Conservation (phyloP, 2,113 vertebrate species). For the Etheostoma spectabile region DNA sequence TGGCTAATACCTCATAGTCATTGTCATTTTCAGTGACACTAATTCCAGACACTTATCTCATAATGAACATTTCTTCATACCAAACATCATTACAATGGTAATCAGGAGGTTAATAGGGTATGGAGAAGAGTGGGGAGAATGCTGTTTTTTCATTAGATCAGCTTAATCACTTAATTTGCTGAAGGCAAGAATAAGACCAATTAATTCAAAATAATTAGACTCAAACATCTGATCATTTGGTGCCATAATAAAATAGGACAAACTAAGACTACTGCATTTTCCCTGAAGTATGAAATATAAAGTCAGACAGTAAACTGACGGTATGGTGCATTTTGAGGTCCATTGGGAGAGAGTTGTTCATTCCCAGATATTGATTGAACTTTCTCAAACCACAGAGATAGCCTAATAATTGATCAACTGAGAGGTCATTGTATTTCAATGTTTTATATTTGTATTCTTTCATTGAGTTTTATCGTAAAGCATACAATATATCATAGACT, state of each 20-base stretch:
- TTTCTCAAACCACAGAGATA: not conserved
- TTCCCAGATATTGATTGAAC: slow-evolving; percentile 24
- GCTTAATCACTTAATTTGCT: slow-evolving; percentile 32
- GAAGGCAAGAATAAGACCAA: slow-evolving; percentile 54
- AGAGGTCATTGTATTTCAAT: not conserved
- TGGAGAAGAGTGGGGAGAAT: slow-evolving; percentile 33
- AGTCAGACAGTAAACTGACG: not conserved
- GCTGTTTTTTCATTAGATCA: slow-evolving; percentile 52
- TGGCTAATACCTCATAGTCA: slow-evolving; percentile 43
- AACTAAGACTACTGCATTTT: slow-evolving; percentile 23
- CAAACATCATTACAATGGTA: slow-evolving; percentile 61
- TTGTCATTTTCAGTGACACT: slow-evolving; percentile 39
- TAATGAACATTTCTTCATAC: slow-evolving; percentile 62
- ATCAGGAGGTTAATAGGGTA: slow-evolving; percentile 59
- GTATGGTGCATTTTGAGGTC: slow-evolving; percentile 1
- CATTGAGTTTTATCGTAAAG: not conserved
- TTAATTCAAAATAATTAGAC: slow-evolving; percentile 71
- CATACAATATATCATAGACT: not conserved
- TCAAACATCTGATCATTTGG: slow-evolving; percentile 52
- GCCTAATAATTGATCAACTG: not conserved
- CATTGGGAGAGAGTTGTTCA: slow-evolving; percentile 14
- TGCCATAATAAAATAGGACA: slow-evolving; percentile 41
- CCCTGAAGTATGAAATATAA: not conserved
- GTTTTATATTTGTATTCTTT: too few species aligned
- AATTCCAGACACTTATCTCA: slow-evolving; percentile 53